phyloP scores from a whole-genome alignment of 2,113 vertebrate genomes.

The Pao palembangensis region DNA sequence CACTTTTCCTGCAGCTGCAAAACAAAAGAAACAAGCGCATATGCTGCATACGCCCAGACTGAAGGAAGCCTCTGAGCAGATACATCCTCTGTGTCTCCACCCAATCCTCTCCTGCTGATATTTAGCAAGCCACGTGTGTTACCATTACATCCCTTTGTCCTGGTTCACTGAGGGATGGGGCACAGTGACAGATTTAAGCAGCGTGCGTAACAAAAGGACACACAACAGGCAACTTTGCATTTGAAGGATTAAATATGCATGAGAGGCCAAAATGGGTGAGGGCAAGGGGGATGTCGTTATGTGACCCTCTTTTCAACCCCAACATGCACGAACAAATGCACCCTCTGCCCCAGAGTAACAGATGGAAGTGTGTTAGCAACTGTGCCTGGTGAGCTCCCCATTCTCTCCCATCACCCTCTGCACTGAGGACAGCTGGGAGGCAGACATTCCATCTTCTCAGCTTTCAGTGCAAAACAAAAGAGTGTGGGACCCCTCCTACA shows the following conservation, averaged over 20 bases:
- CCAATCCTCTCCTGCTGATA: slow-evolving; percentile 33
- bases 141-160: slow-evolving; percentile 57
- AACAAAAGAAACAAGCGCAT: slow-evolving; percentile 15
- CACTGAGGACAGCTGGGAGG: slow-evolving; percentile 71
- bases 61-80: slow-evolving; percentile 36
- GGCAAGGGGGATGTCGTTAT: slow-evolving; percentile 49
- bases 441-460: slow-evolving; percentile 74
- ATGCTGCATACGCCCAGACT: slow-evolving; percentile 21
- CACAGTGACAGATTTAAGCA: slow-evolving; percentile 59
- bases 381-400: slow-evolving; percentile 44
- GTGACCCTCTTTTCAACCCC: slow-evolving; percentile 45
- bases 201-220: slow-evolving; percentile 52
- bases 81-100: slow-evolving; percentile 36
- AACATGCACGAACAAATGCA: slow-evolving; percentile 23
- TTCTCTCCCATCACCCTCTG: slow-evolving; percentile 36
- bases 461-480: slow-evolving; percentile 71
- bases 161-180: slow-evolving; percentile 34
- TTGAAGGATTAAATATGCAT: slow-evolving; percentile 70
- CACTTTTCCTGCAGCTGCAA: slow-evolving; percentile 45
- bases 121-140: slow-evolving; percentile 67
- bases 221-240: slow-evolving; percentile 69
- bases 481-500: slow-evolving; percentile 61
- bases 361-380: slow-evolving; percentile 62
- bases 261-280: slow-evolving; percentile 40
- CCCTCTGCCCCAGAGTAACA: slow-evolving; percentile 46